phyloP scores from a whole-genome alignment of 2,113 vertebrate genomes.

The Brachypteracias leptosomus region DNA sequence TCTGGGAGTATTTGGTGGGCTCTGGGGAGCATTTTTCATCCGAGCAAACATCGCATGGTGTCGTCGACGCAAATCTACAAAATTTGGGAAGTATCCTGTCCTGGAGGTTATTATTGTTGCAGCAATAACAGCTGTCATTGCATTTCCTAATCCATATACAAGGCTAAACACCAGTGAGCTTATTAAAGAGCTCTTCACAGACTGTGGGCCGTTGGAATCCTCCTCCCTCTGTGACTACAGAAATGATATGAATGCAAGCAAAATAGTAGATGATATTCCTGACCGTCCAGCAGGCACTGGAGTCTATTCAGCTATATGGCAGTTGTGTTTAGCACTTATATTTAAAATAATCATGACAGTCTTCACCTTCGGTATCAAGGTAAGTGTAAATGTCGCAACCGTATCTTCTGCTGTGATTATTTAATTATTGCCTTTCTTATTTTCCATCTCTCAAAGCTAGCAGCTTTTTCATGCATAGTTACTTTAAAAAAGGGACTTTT shows the following conservation, averaged over 20 bases:
- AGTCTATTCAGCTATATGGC: constrained; percentile 97
- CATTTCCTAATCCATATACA: constrained; percentile 96
- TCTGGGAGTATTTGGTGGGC: constrained; percentile 94
- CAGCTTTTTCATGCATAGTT: neutral
- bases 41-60: constrained; percentile 98
- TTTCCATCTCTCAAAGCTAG: neutral
- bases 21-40: constrained; percentile 99
- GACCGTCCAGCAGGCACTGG: constrained; percentile 89
- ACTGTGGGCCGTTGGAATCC: constrained; percentile 93
- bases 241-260: constrained; percentile 93
- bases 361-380: constrained; percentile 99
- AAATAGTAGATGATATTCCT: constrained; percentile 87
- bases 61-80: constrained; percentile 92
- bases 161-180: constrained; percentile 97
- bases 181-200: constrained; percentile 97
- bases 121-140: constrained; percentile 92
- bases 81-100: constrained; percentile 94
- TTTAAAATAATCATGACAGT: constrained; percentile 99
- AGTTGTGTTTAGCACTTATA: constrained; percentile 93
- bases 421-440: neutral
- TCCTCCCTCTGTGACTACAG: constrained; percentile 97
- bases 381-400: constrained; percentile 49
- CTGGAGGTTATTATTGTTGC: constrained; percentile 96
- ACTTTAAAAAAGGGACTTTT: neutral
- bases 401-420: neutral